Evolutionary conservation across 2,113 vertebrate species (phyloP).

Genomic region (Catharus fuscescens): DNA sequence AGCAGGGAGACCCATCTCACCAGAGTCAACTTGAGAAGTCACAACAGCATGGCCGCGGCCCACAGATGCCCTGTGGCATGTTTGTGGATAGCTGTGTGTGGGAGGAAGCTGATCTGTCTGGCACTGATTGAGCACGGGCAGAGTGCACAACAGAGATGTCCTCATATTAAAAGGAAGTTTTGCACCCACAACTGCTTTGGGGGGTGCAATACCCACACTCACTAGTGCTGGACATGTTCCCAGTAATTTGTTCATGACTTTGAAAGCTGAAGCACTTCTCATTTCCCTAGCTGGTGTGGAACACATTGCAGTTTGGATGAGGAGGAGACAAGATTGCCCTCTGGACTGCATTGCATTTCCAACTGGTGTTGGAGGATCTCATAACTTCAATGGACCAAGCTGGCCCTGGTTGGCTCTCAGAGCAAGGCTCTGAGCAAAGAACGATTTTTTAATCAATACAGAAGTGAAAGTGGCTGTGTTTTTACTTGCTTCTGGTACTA

Average conservation of each 20-base stretch:
- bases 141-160: neutral
- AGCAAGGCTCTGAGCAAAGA: neutral
- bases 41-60: neutral
- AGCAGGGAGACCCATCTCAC: neutral
- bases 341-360: neutral
- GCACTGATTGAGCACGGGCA: neutral
- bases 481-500: neutral
- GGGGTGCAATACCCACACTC: neutral
- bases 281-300: neutral
- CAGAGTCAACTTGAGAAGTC: neutral
- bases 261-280: neutral
- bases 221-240: neutral
- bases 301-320: neutral
- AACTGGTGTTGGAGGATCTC: neutral
- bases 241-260: neutral
- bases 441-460: neutral
- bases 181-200: neutral
- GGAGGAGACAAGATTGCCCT: neutral
- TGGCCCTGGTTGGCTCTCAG: neutral
- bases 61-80: neutral
- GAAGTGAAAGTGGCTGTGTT: neutral
- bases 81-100: neutral
- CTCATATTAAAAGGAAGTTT: neutral
- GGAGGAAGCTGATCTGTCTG: neutral
- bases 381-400: neutral